Evolutionary conservation across 1,140 invertebrate genomes (phyloP).

Genomic region (Acarapis woodi): DNA sequence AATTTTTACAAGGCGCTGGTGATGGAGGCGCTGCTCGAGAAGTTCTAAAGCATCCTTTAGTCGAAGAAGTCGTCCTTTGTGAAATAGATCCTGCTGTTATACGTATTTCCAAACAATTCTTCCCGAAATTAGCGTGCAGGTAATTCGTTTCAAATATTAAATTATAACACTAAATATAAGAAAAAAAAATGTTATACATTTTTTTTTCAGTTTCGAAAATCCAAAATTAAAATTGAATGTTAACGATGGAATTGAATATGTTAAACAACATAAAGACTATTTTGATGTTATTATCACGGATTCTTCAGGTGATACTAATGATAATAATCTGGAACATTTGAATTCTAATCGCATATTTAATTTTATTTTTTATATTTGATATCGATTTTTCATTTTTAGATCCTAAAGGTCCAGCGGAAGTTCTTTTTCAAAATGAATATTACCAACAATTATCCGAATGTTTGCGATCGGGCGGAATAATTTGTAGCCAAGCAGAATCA

Average conservation of each 20-base stretch:
- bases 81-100: conserved; percentile 82
- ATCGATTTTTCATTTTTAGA: too few relatives aligned
- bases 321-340: too few relatives aligned
- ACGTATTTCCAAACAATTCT: conserved; percentile 58
- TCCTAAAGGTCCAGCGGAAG: conserved; percentile 26
- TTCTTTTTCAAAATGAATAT: conserved; percentile 44
- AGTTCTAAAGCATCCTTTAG: conserved; percentile 64
- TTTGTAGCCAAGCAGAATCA: conserved; percentile 61
- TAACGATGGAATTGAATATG: conserved; percentile 79
- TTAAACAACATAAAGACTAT: conserved; percentile 48
- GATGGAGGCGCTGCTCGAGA: conserved; percentile 87
- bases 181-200: too few relatives aligned
- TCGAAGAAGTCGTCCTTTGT: conserved; percentile 59
- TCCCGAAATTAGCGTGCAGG: conserved; percentile 67
- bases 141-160: too few relatives aligned
- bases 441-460: conserved; percentile 57
- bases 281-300: conserved; percentile 98
- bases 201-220: conserved; percentile 47
- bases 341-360: conserved; percentile 22
- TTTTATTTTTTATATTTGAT: conserved; percentile 1
- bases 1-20: too few relatives aligned
- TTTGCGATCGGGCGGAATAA: conserved; percentile 48
- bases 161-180: too few relatives aligned
- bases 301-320: too few relatives aligned
- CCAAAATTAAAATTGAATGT: conserved; percentile 55